Evolutionary conservation across 2,113 vertebrate species (phyloP).

Genomic region (Petroica traversi): DNA sequence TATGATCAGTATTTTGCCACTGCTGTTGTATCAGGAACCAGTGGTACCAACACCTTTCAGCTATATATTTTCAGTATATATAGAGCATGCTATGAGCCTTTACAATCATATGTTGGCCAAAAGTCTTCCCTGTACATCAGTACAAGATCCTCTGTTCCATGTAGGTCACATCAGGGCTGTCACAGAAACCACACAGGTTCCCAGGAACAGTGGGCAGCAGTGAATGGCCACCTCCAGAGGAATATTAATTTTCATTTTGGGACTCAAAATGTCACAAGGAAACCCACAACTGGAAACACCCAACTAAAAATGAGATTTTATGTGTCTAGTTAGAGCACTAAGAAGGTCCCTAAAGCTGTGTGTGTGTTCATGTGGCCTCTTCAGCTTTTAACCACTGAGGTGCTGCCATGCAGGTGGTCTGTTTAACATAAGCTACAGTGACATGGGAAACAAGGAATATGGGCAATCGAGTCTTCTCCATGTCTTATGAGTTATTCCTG

Average conservation of each 20-base stretch:
- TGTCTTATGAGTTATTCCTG: not conserved
- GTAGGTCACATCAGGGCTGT: not conserved
- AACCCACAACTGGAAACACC: not conserved
- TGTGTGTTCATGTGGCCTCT: not conserved
- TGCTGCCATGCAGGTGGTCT: not conserved
- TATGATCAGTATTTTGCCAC: not conserved
- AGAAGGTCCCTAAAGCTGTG: not conserved
- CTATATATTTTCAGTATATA: not conserved
- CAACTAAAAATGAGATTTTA: not conserved
- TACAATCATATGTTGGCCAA: not conserved
- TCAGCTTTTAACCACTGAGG: not conserved
- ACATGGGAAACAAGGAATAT: not conserved
- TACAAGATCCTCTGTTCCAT: not conserved
- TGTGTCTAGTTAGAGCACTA: not conserved
- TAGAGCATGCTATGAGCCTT: not conserved
- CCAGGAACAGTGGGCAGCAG: not conserved
- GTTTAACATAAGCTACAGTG: not conserved
- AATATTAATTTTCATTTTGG: not conserved
- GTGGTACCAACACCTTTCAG: not conserved
- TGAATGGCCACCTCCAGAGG: not conserved
- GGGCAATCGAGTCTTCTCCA: not conserved
- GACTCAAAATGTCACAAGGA: not conserved
- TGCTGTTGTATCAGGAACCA: not conserved
- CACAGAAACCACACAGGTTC: not conserved
- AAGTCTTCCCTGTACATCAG: not conserved